These are phyloP conservation scores for Eleutherodactylus coqui DNA, from an alignment of 2,797 vertebrate species.

Conservation along the genomic window DNA sequence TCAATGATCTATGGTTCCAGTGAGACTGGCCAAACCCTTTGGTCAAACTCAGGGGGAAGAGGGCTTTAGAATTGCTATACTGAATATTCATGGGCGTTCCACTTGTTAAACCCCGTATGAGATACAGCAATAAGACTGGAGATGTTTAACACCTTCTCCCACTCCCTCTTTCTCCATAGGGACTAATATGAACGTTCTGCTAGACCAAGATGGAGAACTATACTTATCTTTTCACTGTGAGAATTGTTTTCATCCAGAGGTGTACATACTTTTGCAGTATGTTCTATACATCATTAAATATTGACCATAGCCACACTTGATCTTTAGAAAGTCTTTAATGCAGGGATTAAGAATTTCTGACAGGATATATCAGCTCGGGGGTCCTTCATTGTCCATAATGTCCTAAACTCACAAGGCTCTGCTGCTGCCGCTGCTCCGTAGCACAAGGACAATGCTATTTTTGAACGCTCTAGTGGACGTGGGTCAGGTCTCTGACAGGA, in stretches of 20 bases:
- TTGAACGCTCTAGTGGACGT: neutral
- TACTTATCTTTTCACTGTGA: neutral
- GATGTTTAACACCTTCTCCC: neutral
- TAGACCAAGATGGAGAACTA: neutral
- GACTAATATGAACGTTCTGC: too few relatives aligned
- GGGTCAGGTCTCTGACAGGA: conserved; percentile 32
- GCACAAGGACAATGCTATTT: conserved; percentile 33
- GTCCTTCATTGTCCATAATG: neutral
- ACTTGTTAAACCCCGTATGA: too few relatives aligned
- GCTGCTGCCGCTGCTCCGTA: neutral
- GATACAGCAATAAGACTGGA: neutral
- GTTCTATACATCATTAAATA: neutral
- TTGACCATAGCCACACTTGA: neutral
- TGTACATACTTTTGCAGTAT: neutral
- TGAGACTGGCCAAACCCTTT: neutral
- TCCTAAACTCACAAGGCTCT: neutral
- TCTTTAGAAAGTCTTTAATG: neutral
- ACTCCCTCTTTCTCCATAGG: too few relatives aligned
- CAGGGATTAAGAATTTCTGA: neutral
- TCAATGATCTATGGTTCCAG: neutral
- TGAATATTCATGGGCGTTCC: neutral
- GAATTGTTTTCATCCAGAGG: neutral
- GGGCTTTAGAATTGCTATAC: neutral
- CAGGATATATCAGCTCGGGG: neutral
- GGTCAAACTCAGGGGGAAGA: neutral